A percentile compares a stretch with the other conserved stretches of the same genome.
Conservation (phyloP, 2,797 vertebrate genomes). For the Rousettus madagascariensis region DNA sequence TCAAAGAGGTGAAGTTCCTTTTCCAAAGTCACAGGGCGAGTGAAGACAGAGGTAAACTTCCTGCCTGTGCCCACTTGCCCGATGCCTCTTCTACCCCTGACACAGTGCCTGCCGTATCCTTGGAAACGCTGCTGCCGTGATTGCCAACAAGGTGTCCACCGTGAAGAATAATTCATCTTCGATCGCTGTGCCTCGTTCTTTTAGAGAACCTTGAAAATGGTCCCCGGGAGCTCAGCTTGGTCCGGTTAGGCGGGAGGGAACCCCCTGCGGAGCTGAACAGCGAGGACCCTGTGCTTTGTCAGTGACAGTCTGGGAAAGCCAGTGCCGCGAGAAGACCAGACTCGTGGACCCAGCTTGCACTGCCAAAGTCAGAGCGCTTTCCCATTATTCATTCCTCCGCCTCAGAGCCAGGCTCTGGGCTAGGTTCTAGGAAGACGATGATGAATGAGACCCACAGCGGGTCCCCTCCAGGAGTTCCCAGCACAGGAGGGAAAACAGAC, state of each 20-base stretch:
- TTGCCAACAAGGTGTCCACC: background rate
- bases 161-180: background rate
- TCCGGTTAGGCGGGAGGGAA: background rate
- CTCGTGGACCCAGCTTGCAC: accelerated
- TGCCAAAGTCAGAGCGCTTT: background rate
- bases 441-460: accelerated
- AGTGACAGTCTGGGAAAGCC: background rate
- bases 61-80: background rate
- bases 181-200: background rate
- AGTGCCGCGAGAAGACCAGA: background rate
- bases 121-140: accelerated
- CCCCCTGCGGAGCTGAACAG: background rate
- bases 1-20: background rate
- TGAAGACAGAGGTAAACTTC: background rate
- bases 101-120: background rate
- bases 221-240: background rate
- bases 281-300: background rate
- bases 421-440: accelerated
- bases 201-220: background rate
- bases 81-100: background rate
- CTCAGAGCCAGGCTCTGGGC: background rate
- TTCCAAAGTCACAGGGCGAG: background rate
- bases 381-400: accelerated
- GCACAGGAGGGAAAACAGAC: background rate
- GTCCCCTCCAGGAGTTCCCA: background rate